phyloP scores from a whole-genome alignment of 1,140 invertebrate species.

The Drosophila micromelanica region DNA sequence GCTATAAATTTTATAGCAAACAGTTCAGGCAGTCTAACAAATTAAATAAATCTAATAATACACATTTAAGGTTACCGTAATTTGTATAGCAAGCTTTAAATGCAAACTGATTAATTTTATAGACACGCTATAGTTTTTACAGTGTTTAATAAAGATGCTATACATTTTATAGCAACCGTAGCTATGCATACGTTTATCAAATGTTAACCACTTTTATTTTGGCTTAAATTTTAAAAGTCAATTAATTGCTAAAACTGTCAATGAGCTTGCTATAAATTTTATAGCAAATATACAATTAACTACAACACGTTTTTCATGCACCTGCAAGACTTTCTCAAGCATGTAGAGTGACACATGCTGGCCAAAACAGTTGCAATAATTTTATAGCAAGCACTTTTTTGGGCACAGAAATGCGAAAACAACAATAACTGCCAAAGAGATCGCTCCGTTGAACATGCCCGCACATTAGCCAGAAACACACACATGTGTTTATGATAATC shows the following conservation, averaged over 20 bases:
- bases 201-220: too few species aligned
- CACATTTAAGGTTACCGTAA: neutral
- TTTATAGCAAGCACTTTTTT: conserved; percentile 28
- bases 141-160: neutral
- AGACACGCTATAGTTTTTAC: neutral
- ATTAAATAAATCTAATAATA: too few species aligned
- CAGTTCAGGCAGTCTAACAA: too few species aligned
- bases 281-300: neutral
- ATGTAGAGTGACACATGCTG: neutral
- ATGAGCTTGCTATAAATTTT: neutral
- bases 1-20: too few species aligned
- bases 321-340: neutral
- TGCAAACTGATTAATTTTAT: too few species aligned
- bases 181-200: too few species aligned
- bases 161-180: neutral
- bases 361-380: conserved; percentile 9
- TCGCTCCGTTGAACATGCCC: conserved; percentile 15
- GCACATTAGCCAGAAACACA: conserved; percentile 21
- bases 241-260: neutral
- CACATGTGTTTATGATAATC: conserved; percentile 10
- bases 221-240: too few species aligned
- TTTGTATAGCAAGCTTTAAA: neutral
- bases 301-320: neutral
- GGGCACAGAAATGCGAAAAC: conserved; percentile 1
- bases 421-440: too few species aligned